Percentiles rank a stretch among this genome's conserved stretches.
phyloP scores from a whole-genome alignment of 2,113 vertebrate genomes.

The Poeciliopsis prolifica region DNA sequence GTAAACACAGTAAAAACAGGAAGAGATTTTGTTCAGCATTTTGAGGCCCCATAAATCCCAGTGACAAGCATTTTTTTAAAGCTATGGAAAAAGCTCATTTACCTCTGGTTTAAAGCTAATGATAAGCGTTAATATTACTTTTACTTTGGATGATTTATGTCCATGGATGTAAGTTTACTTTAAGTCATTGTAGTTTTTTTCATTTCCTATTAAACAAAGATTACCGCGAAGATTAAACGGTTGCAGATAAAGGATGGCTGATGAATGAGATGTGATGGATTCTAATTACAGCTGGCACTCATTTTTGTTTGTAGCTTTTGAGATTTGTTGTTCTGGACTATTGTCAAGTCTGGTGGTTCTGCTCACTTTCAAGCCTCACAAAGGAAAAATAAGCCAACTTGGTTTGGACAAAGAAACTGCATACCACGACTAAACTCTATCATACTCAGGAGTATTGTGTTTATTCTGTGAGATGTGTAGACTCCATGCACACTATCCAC shows the following conservation, averaged over 20 bases:
- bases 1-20: slow-evolving; percentile 75
- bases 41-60: slow-evolving; percentile 65
- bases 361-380: not conserved
- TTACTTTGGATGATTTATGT: not conserved
- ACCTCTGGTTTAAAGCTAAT: slow-evolving; percentile 42
- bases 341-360: not conserved
- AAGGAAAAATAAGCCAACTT: not conserved
- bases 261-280: not conserved
- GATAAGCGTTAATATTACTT: not conserved
- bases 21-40: slow-evolving; percentile 69
- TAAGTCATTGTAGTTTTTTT: not conserved
- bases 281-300: not conserved
- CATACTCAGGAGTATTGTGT: too few species aligned
- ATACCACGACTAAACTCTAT: too few species aligned
- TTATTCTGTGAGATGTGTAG: too few species aligned
- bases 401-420: too few species aligned
- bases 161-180: not conserved
- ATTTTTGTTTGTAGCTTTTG: not conserved
- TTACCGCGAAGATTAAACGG: not conserved
- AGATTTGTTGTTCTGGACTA: not conserved
- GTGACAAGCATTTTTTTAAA: slow-evolving; percentile 43
- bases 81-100: slow-evolving; percentile 35
- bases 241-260: not conserved
- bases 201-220: not conserved
- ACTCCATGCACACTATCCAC: too few species aligned